phyloP scores from a whole-genome alignment of 2,113 vertebrate genomes.

The Chaetodon auriga region DNA sequence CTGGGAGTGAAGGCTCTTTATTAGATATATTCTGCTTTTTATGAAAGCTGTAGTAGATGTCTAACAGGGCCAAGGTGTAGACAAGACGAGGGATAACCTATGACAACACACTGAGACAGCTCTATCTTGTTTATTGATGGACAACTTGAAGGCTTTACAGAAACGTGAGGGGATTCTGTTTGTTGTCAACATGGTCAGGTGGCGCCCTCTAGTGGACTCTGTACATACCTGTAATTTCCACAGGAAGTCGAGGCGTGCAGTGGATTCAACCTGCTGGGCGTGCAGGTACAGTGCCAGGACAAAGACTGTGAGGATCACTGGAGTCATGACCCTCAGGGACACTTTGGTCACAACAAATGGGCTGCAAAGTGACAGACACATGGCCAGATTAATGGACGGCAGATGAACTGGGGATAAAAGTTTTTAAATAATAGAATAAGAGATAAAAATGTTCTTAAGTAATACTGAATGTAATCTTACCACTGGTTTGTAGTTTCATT shows the following conservation, averaged over 20 bases:
- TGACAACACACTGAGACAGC: background rate
- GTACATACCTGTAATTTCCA: constrained; percentile 95
- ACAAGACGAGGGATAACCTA: background rate
- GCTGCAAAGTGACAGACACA: constrained; percentile 55
- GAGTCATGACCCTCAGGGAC: constrained; percentile 93
- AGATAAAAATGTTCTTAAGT: background rate
- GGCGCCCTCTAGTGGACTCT: constrained; percentile 50
- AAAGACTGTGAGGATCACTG: constrained; percentile 94
- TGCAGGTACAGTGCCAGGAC: constrained; percentile 96
- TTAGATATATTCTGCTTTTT: constrained; percentile 17
- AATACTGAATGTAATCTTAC: constrained; percentile 80
- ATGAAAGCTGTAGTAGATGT: background rate
- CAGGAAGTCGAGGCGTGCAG: constrained; percentile 96
- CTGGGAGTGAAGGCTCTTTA: constrained; percentile 71
- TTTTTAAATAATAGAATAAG: background rate
- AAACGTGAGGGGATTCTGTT: background rate
- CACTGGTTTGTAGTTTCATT: constrained; percentile 89
- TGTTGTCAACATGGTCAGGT: background rate
- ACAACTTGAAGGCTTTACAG: background rate
- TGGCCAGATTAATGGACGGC: background rate
- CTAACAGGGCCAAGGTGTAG: background rate
- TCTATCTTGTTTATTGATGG: background rate
- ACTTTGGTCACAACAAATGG: constrained; percentile 88
- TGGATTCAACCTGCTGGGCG: constrained; percentile 97
- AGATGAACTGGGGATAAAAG: background rate